Conservation (phyloP, 2,797 vertebrate genomes). For the Intellagama lesueurii region DNA sequence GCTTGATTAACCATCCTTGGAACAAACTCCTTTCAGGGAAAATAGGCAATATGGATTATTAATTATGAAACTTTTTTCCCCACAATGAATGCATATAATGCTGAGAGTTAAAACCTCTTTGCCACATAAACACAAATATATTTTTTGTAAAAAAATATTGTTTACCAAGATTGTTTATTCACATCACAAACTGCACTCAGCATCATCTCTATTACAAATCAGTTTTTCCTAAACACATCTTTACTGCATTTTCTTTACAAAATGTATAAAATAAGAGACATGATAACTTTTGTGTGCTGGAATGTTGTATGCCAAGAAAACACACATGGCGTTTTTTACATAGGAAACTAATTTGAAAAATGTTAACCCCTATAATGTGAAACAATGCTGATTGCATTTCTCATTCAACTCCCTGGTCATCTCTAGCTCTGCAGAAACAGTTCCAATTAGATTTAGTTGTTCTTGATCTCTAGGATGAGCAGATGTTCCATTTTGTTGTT, state of each 20-base stretch:
- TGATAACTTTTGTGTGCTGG: not conserved
- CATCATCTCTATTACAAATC: not conserved
- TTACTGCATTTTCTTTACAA: conserved; percentile 12
- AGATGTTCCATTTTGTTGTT: not conserved
- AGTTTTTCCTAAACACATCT: not conserved
- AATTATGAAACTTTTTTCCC: not conserved
- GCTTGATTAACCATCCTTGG: not conserved
- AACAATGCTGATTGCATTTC: conserved; percentile 4
- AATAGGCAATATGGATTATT: not conserved
- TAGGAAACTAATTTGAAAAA: not conserved
- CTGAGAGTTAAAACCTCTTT: not conserved
- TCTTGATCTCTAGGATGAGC: not conserved
- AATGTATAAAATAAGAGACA: conserved; percentile 1
- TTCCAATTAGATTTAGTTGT: conserved; percentile 1
- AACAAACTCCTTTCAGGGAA: not conserved
- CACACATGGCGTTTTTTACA: not conserved
- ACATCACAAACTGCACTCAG: not conserved
- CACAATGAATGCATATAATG: fast-evolving
- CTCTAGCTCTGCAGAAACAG: not conserved
- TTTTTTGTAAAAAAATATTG: not conserved
- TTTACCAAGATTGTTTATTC: not conserved
- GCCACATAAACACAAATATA: not conserved
- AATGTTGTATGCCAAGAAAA: not conserved
- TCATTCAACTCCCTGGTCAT: not conserved
- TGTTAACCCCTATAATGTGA: not conserved